Base-by-base conservation (phyloP, 2,888 invertebrate species). In the Blera fallax region DNA sequence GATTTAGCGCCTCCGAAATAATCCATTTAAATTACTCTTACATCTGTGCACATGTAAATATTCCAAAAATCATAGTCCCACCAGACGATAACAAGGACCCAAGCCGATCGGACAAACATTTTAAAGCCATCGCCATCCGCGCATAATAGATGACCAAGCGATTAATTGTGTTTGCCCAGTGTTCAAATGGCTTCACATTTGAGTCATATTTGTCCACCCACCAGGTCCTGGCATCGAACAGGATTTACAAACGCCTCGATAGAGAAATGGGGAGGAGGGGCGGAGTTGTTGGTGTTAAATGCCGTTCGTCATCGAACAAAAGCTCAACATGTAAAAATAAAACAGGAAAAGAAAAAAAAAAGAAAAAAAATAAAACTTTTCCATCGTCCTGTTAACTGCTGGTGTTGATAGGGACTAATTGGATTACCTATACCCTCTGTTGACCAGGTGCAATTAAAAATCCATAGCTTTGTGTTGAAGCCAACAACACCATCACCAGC, bases 361-460 rank as follows among this genome's bases (percentile, higher is more conserved):
- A 40, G 10, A 58, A 58, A 54, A 16, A 52, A 76, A 45, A 45
- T 18, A 40, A 1, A 1, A n/a, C 32, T 16, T 29, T 40, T 48
- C 24, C 40, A 48, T 70, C 45, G 43, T 58, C 40, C 40, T 50
- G 83, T 67, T 67, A 50, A 58, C 84, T 58, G 69, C 62, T 84
- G 74, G 74, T 52, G 79, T 74, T 84, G 79, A 84, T 74, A 70
- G 73, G 69, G 69, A 80, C 84, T 84, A 84, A 84, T 84, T 84
- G 84, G 79, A 74, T 79, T 80, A 79, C 84, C 74, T 70, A 70
- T 56, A 54, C 62, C 58, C 32, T 21, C 32, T 62, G 73, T 78
- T 67, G 78, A 78, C 78, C 78, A 73, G 67, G 67, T 73, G 73
- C 78, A 73, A 83, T 83, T 73, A 78, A 78, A 83, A 65, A 65